Percentiles rank a stretch among this genome's conserved stretches.
Evolutionary conservation across 2,113 vertebrate genomes (phyloP).

Genomic region (Oreocharis arfaki): DNA sequence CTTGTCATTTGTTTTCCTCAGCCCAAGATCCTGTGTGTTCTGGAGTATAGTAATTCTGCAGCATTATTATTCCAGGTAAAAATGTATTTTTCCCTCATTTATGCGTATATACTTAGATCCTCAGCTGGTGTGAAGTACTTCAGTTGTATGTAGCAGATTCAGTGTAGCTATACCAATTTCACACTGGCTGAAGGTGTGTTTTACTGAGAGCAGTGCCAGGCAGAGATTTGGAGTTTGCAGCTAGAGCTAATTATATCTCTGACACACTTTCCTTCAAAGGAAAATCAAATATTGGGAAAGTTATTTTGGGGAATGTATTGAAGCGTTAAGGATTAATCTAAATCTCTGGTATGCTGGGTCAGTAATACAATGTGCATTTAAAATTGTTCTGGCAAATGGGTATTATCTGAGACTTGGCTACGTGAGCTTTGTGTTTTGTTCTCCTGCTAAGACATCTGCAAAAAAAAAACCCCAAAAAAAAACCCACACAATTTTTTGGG

Average conservation of each 20-base stretch:
- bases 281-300: constrained; percentile 18
- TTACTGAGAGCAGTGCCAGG: background rate
- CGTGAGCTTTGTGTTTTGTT: background rate
- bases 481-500: fast-evolving
- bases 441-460: background rate
- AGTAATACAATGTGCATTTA: background rate
- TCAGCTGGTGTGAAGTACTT: background rate
- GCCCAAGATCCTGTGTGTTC: background rate
- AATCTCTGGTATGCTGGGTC: background rate
- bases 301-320: background rate
- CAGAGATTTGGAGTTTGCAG: background rate
- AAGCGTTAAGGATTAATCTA: background rate
- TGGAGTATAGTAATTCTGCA: background rate
- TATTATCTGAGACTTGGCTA: background rate
- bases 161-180: background rate
- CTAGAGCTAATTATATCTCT: constrained; percentile 13
- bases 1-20: constrained; percentile 1
- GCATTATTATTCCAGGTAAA: background rate
- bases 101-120: background rate
- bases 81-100: background rate
- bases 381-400: background rate
- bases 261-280: constrained; percentile 12
- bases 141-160: background rate
- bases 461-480: background rate
- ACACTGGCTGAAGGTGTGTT: constrained; percentile 2